Evolutionary conservation across 2,888 invertebrate genomes (phyloP), one percentile per base, ranked within the genome.

Genomic region (Pocota personata): DNA sequence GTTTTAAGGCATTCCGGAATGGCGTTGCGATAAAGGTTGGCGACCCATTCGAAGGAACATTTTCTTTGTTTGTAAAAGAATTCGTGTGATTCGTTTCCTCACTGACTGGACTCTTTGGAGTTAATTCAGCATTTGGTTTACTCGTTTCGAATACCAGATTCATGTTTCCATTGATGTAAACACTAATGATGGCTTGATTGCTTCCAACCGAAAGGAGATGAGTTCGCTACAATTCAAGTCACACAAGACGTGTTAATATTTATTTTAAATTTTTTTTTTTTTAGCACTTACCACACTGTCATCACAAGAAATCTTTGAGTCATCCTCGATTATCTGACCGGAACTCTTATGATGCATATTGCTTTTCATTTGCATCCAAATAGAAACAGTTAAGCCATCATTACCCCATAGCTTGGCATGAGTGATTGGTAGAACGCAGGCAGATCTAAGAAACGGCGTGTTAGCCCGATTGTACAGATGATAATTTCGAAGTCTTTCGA

Each of bases 191-290:
- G 19, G 91, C 90, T 52, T 92, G 91, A 87, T 91, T 91, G 67
- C 91, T 91, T 55, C 92, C 92, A 73, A 93, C 79, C 1, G 92
- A 93, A 3, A 92, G 75, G n/a, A 93, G 87, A 87, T 93, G 92
- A 0, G 90, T 89, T 89, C 91, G 90, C 91, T 92, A 64, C 6
- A 87, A 40, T 35, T 32, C 5, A 0, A 57, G 14, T 5, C 4
- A 35, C 1, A 12, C 21, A 60, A n/a, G n/a, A n/a, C n/a, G n/a
- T n/a, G n/a, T n/a, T 5, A 24, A 27, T 16, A 14, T 52, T 7
- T 6, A 37, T 55, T 19, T 30, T 46, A 1, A 12, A n/a, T 46
- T 27, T 30, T 6, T 3, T 72, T 14, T 3, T 32, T 35, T 8
- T n/a, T 6, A 3, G 10, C 30, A 72, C 89, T 88, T 71, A 91